Evolutionary conservation across 2,888 invertebrate genomes (phyloP), one percentile per base, ranked within the genome.

Genomic region (Oscheius sp.): DNA sequence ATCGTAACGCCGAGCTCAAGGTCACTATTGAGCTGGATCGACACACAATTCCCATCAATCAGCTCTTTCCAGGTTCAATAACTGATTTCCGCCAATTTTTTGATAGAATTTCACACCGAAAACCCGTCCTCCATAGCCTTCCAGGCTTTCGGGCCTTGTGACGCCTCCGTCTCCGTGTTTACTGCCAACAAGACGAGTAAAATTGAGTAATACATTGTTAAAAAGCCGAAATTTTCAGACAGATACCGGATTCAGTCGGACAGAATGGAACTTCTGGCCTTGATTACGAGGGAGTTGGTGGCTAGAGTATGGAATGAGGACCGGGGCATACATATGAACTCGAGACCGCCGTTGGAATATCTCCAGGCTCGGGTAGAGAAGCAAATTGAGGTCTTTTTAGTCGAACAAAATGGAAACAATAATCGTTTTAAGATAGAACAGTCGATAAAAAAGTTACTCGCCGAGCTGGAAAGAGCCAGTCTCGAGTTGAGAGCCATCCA

Each of bases 211-310:
- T 42, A 7, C 42, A 42, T n/a, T 3, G 21, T 48, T 21, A 10
- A 47, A 10, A 50, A 53, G 11, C 53, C 11, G 7, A 53, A 21
- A 4, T 29, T 21, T 81, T 53, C 73, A 83, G 83, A 81, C 55
- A 75, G 81, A 10, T 83, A 83, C 59, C 81, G 83, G 51, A 71
- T 83, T 47, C 83, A 83, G 75, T 79, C 81, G 1, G 81, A 81
- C 21, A 65, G 76, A 47, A 33, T 73, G 4, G 48, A 65, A 0
- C 71, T 79, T 37, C 50, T 81, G n/a, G 73, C 76, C 29, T 63
- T 77, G 32, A 63, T 71, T 11, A 11, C 63, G 9, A 42, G 62
- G 35, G 79, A 78, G 37, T 51, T 81, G 37, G 65, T 76, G 1
- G 48, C 63, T 21, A 50, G 81, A 48, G 53, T 81, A 2, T 9